A percentile compares a stretch with the other conserved stretches of the same genome.
Evolutionary conservation across 2,888 invertebrate genomes (phyloP).

Genomic region (Stenurella melanura): DNA sequence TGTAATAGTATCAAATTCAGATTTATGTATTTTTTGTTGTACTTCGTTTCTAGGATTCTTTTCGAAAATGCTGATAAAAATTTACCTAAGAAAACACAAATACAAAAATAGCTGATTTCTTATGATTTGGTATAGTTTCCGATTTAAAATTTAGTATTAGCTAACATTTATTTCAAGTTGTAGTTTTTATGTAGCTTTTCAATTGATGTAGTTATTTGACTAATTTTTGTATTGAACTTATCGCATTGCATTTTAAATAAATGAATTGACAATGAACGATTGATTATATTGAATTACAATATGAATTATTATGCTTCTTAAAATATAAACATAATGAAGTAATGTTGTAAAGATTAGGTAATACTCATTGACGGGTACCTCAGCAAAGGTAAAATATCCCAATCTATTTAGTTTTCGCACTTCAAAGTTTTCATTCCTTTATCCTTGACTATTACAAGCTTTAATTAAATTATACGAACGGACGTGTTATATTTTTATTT

Average conservation of each 20-base stretch:
- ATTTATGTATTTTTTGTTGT: neutral
- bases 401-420: slow-evolving; percentile 15
- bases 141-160: too few species aligned
- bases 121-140: too few species aligned
- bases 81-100: neutral
- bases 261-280: too few species aligned
- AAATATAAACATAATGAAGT: too few species aligned
- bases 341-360: neutral
- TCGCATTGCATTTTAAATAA: too few species aligned
- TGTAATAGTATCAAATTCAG: neutral
- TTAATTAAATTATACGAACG: slow-evolving; percentile 46
- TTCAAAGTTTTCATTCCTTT: slow-evolving; percentile 62
- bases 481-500: slow-evolving; percentile 53
- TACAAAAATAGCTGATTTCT: neutral
- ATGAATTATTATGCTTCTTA: too few species aligned
- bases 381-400: neutral
- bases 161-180: too few species aligned
- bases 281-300: too few species aligned
- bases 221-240: too few species aligned
- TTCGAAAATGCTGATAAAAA: neutral
- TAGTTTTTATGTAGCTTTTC: too few species aligned
- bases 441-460: slow-evolving; percentile 34
- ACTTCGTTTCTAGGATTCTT: neutral
- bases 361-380: neutral
- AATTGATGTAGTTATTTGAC: too few species aligned